Conservation (phyloP, 2,888 invertebrate species). For the Chromoteleia sp. region DNA sequence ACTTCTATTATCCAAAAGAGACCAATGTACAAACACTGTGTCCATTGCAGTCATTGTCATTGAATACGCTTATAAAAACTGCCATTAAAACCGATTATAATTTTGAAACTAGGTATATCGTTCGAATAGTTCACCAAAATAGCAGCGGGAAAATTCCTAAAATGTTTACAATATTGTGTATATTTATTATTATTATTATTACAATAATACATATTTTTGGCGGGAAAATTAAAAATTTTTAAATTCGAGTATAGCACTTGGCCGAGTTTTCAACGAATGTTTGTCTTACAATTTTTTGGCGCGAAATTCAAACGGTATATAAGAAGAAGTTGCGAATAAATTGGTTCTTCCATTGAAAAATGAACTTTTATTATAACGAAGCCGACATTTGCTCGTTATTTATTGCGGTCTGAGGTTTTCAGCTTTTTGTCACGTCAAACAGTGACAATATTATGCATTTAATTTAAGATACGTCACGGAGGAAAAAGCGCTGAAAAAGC, state of each 20-base stretch:
- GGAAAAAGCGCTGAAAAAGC: slow-evolving; percentile 48
- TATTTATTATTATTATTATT: too few species aligned
- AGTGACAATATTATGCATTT: slow-evolving; percentile 57
- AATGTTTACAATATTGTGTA: too few species aligned
- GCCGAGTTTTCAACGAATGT: too few species aligned
- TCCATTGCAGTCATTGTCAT: slow-evolving; percentile 64
- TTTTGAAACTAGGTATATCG: not conserved
- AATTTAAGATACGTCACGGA: slow-evolving; percentile 46
- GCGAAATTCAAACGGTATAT: not conserved
- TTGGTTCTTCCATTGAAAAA: not conserved
- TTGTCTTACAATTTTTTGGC: too few species aligned
- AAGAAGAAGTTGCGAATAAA: not conserved
- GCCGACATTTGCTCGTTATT: slow-evolving; percentile 2
- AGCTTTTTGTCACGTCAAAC: slow-evolving; percentile 16
- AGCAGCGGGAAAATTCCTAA: not conserved
- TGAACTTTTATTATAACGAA: not conserved
- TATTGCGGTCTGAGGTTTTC: not conserved
- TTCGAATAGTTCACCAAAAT: slow-evolving; percentile 26
- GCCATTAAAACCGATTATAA: too few species aligned
- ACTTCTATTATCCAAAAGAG: slow-evolving; percentile 62
- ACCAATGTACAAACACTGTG: slow-evolving; percentile 47
- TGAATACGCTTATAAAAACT: slow-evolving; percentile 38
- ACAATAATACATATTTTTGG: too few species aligned
- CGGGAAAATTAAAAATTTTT: too few species aligned
- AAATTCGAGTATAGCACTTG: too few species aligned